These are phyloP conservation scores for Ambastaia sidthimunki DNA, from an alignment of 2,797 vertebrate species.

Conservation along the genomic window DNA sequence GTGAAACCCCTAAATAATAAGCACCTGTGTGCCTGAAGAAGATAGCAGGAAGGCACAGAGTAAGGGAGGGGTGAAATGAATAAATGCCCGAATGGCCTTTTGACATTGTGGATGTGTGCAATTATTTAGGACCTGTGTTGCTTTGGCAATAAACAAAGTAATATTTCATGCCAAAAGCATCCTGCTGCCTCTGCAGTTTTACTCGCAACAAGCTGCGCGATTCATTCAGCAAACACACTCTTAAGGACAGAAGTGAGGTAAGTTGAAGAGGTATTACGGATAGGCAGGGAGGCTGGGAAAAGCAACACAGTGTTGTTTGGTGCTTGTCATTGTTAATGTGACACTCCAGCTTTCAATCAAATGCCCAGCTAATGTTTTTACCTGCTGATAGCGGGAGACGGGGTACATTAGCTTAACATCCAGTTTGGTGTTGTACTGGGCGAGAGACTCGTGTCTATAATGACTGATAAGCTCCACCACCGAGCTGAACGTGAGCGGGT, in stretches of 20 bases:
- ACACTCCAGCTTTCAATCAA: background rate
- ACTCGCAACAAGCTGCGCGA: slow-evolving; percentile 63
- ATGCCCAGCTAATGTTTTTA: slow-evolving; percentile 43
- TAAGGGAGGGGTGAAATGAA: slow-evolving; percentile 32
- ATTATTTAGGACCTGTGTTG: slow-evolving; percentile 62
- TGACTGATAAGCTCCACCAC: slow-evolving; percentile 95
- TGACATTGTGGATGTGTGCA: slow-evolving; percentile 62
- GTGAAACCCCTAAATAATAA: slow-evolving; percentile 64
- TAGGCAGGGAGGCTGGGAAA: slow-evolving; percentile 55
- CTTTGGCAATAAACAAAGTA: slow-evolving; percentile 53
- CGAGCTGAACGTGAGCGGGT: slow-evolving; percentile 90
- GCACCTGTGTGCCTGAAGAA: slow-evolving; percentile 45
- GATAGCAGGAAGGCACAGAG: slow-evolving; percentile 1
- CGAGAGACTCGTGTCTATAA: slow-evolving; percentile 92
- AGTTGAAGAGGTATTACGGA: slow-evolving; percentile 71
- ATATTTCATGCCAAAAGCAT: slow-evolving; percentile 63
- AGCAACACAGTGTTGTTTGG: slow-evolving; percentile 1
- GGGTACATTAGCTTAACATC: slow-evolving; percentile 93
- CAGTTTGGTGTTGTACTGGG: slow-evolving; percentile 95
- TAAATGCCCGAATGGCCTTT: slow-evolving; percentile 64
- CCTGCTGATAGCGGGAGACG: slow-evolving; percentile 86
- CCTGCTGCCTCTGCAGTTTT: slow-evolving; percentile 66
- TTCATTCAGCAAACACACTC: slow-evolving; percentile 29
- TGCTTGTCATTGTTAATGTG: slow-evolving; percentile 46
- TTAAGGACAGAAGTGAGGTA: slow-evolving; percentile 66